Evolutionary conservation across 23 tunicate genomes (phyloP).

Genomic region (Phallusia fumigata): DNA sequence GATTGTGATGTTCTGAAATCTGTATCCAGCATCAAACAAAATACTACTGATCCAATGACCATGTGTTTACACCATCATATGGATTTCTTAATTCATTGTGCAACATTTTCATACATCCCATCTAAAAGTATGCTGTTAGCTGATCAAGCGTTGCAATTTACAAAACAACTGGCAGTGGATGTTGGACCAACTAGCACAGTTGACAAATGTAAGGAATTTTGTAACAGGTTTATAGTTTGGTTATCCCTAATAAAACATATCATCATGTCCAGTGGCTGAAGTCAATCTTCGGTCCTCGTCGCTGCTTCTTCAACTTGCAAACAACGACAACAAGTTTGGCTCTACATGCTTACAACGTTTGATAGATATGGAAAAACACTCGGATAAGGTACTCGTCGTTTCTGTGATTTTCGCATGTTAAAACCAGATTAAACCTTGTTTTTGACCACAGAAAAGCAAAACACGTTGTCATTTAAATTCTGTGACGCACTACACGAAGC

Average conservation of each 20-base stretch:
- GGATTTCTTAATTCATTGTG: constrained; percentile 57
- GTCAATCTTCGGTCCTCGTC: background rate
- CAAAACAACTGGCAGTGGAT: background rate
- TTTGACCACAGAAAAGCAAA: background rate
- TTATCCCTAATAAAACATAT: too few species aligned
- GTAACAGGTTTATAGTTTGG: too few species aligned
- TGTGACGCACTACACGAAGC: constrained; percentile 32
- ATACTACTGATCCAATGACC: background rate
- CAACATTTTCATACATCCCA: constrained; percentile 29
- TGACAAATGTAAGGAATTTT: background rate
- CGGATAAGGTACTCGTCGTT: background rate
- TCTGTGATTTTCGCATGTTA: too few species aligned
- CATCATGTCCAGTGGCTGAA: background rate
- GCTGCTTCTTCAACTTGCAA: background rate
- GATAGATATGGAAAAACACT: background rate
- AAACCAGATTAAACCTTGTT: too few species aligned
- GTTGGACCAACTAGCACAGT: background rate
- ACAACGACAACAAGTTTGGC: background rate
- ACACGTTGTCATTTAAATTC: constrained; percentile 48
- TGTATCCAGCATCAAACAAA: background rate
- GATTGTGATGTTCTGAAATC: background rate
- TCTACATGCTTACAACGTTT: background rate
- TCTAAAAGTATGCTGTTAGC: constrained; percentile 33
- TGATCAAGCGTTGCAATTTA: constrained; percentile 25
- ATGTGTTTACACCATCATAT: background rate